Evolutionary conservation across 2,888 invertebrate genomes (phyloP).

Genomic region (Trachelus iudaicus): DNA sequence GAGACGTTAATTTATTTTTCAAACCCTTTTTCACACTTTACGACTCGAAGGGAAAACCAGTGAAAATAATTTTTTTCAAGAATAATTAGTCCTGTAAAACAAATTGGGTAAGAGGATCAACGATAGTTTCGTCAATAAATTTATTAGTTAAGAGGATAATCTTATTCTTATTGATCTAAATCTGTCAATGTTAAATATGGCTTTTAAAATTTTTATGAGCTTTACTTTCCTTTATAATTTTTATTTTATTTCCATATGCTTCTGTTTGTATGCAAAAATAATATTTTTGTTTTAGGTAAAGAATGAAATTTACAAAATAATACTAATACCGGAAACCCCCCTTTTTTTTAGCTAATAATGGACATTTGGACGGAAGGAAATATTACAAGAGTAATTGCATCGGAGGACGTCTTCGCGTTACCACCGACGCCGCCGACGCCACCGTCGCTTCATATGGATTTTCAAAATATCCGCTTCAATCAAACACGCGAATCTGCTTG

Average conservation of each 20-base stretch:
- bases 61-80: not conserved
- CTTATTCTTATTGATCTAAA: not conserved
- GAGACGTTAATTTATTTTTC: not conserved
- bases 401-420: constrained; percentile 34
- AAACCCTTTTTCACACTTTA: not conserved
- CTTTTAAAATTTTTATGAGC: not conserved
- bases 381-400: constrained; percentile 10
- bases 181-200: not conserved
- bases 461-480: constrained; percentile 25
- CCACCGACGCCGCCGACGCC: constrained; percentile 39
- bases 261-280: not conserved
- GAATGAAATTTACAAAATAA: not conserved
- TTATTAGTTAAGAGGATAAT: not conserved
- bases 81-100: not conserved
- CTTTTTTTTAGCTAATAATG: not conserved
- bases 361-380: constrained; percentile 14
- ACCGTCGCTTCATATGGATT: constrained; percentile 26
- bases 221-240: not conserved
- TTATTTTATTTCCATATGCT: not conserved
- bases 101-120: not conserved
- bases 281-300: not conserved
- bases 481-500: constrained; percentile 28
- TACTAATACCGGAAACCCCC: not conserved
- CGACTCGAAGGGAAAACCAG: not conserved
- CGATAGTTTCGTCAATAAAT: not conserved